Evolutionary conservation across 2,113 vertebrate genomes (phyloP).

Genomic region (Gavialis gangeticus): DNA sequence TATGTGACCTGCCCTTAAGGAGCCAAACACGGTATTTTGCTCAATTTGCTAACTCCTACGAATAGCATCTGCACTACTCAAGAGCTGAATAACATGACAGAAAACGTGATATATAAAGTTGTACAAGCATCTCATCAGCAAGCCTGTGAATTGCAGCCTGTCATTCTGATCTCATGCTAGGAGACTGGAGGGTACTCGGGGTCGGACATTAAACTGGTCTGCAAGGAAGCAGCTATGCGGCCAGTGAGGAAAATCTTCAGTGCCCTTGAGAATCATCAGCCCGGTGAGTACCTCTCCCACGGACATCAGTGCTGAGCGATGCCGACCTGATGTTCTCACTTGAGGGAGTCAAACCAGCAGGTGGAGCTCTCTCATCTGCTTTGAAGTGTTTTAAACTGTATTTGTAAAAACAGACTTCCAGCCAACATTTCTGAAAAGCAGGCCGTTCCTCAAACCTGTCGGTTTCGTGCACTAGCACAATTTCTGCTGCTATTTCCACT

Average conservation of each 20-base stretch:
- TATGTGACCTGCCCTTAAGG: not conserved
- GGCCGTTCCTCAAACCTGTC: not conserved
- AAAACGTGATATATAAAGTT: not conserved
- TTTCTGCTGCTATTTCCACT: not conserved
- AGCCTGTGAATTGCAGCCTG: not conserved
- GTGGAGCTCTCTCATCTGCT: slow-evolving; percentile 61
- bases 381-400: not conserved
- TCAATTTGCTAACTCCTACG: not conserved
- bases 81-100: not conserved
- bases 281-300: slow-evolving; percentile 74
- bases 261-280: slow-evolving; percentile 86
- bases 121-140: accelerated
- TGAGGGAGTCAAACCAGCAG: slow-evolving; percentile 67
- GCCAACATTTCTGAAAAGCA: accelerated
- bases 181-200: slow-evolving; percentile 93
- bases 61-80: not conserved
- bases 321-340: not conserved
- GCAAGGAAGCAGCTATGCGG: slow-evolving; percentile 97
- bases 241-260: slow-evolving; percentile 93
- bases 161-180: slow-evolving; percentile 69
- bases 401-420: not conserved
- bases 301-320: accelerated
- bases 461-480: not conserved
- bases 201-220: slow-evolving; percentile 92
- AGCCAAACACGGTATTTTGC: not conserved